Base-by-base conservation (phyloP, 2,113 vertebrate genomes). In the Hippocampus mohnikei region DNA sequence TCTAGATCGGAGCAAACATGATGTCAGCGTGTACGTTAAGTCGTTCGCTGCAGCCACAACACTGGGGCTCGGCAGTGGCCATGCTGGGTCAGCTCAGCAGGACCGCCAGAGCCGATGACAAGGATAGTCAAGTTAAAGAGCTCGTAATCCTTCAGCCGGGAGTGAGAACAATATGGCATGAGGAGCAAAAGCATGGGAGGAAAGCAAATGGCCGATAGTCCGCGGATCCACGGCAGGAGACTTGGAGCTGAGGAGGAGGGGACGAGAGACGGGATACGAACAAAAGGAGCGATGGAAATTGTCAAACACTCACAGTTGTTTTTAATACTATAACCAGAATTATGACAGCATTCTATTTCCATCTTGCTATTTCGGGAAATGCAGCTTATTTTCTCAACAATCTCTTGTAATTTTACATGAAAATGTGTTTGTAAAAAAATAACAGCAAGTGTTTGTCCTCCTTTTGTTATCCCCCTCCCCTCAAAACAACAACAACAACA, bases 111-210 rank as follows among this genome's bases (percentile, higher is more conserved):
- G 89, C 90, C 88, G 79, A 69, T 69, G 78, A 88, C 90, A 68
- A 77, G 72, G 81, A 88, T 90, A 75, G 84, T 67, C 69, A 84
- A 93, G 93, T 92, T 93, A 91, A 72, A 93, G 94, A 93, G 91
- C 88, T 92, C 92, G 86, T 94, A 94, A 95, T 94, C 93, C 91
- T 85, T 86, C 85, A 91, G 87, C 91, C 90, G 89, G 91, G 90
- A 78, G 41, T 83, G 67, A 84, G 61, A 65, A 77, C 71, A 84
- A 82, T 76, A 85, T 88, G 88, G 89, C 59, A 69, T 23, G 5
- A 48, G 59, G 29, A 66, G 52, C n/a, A 68, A 80, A 86, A 73
- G 41, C 79, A 71, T 11, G 29, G 71, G 79, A 79, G 48, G 68
- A 76, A 79, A 69, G 52, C 5, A 7, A 73, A 48, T 76, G 81